Evolutionary conservation across 1,140 invertebrate species (phyloP).

Genomic region (Drosophila novamexicana): DNA sequence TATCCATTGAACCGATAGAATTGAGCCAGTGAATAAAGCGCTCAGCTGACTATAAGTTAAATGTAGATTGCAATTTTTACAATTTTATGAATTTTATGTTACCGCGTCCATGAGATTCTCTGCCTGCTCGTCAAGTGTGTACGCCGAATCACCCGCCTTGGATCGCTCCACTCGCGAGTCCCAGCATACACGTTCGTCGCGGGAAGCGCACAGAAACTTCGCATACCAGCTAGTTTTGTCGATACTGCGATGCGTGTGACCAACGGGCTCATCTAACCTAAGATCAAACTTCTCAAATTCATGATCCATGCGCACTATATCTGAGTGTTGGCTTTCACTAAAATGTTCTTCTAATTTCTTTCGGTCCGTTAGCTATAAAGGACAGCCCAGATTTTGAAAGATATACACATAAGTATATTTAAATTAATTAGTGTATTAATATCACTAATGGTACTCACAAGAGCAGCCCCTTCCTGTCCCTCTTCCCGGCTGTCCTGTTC

Average conservation of each 20-base stretch:
- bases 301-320: slow-evolving; percentile 72
- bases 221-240: slow-evolving; percentile 70
- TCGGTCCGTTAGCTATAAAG: slow-evolving; percentile 37
- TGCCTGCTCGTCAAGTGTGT: slow-evolving; percentile 76
- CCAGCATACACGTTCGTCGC: slow-evolving; percentile 62
- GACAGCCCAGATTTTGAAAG: no score
- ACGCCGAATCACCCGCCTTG: slow-evolving; percentile 39
- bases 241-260: slow-evolving; percentile 53
- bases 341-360: slow-evolving; percentile 69
- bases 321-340: slow-evolving; percentile 75
- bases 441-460: slow-evolving; percentile 26
- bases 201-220: slow-evolving; percentile 58
- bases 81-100: slow-evolving; percentile 1
- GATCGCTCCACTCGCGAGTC: slow-evolving; percentile 52
- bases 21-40: slow-evolving; percentile 79
- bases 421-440: not conserved
- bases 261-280: slow-evolving; percentile 65
- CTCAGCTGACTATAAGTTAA: slow-evolving; percentile 67
- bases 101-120: slow-evolving; percentile 83
- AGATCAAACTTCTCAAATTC: slow-evolving; percentile 74
- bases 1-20: slow-evolving; percentile 68
- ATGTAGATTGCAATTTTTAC: not conserved
- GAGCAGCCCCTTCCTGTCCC: slow-evolving; percentile 26
- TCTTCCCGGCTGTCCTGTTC: slow-evolving; percentile 58
- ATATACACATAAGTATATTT: not conserved